Conservation (phyloP, 35 echinoderm and acorn worm genomes). For the Amphiura filiformis region DNA sequence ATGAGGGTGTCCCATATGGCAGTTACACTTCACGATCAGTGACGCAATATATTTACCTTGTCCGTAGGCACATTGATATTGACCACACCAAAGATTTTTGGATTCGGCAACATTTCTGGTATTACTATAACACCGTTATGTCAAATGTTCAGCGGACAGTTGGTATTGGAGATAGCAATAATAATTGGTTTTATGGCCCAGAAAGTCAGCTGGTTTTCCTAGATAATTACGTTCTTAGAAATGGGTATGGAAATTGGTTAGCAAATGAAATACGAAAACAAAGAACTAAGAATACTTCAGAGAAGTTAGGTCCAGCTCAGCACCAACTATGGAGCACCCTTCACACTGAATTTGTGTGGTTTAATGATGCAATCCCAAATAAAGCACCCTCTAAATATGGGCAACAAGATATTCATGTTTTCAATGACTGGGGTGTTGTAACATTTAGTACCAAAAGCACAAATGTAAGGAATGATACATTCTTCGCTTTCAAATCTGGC, state of each 20-base stretch:
- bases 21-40: slow-evolving; percentile 92
- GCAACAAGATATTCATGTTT: slow-evolving; percentile 57
- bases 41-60: slow-evolving; percentile 81
- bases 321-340: slow-evolving; percentile 86
- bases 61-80: slow-evolving; percentile 79
- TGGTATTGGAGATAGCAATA: slow-evolving; percentile 88
- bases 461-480: slow-evolving; percentile 56
- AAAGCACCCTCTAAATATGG: slow-evolving; percentile 44
- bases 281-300: slow-evolving; percentile 21
- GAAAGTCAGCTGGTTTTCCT: slow-evolving; percentile 96
- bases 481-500: slow-evolving; percentile 92
- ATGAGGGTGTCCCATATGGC: slow-evolving; percentile 96
- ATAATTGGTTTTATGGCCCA: slow-evolving; percentile 99
- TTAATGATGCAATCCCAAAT: slow-evolving; percentile 62
- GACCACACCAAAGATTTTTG: slow-evolving; percentile 86
- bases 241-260: slow-evolving; percentile 90
- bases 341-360: slow-evolving; percentile 96
- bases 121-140: slow-evolving; percentile 86
- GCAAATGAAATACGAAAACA: slow-evolving; percentile 76
- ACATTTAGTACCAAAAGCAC: slow-evolving; percentile 55
- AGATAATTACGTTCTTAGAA: slow-evolving; percentile 79
- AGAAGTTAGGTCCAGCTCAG: slow-evolving; percentile 42
- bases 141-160: slow-evolving; percentile 88
- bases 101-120: slow-evolving; percentile 84
- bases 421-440: slow-evolving; percentile 93